Evolutionary conservation across 2,113 vertebrate species (phyloP).

Genomic region (Takifugu flavidus): DNA sequence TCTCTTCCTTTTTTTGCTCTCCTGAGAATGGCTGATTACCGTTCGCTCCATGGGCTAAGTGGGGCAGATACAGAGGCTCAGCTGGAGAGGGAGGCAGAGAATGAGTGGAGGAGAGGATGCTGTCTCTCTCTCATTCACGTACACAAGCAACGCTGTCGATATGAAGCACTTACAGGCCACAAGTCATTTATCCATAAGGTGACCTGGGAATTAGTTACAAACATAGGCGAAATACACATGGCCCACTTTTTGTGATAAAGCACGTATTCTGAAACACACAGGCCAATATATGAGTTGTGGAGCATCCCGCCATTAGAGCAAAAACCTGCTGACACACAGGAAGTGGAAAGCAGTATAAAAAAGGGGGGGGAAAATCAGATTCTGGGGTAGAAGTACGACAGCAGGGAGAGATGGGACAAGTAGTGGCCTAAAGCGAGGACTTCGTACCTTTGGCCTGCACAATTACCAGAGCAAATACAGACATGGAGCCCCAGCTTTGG

Average conservation of each 20-base stretch:
- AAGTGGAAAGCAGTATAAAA: conserved; percentile 13
- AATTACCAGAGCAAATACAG: conserved; percentile 12
- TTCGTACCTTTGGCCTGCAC: too few relatives aligned
- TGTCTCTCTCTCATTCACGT: conserved; percentile 39
- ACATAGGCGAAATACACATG: conserved; percentile 8
- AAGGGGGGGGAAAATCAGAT: conserved; percentile 6
- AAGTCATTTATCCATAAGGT: conserved; percentile 24
- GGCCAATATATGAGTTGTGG: neutral
- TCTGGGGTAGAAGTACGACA: conserved; percentile 6
- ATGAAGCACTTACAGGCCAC: conserved; percentile 6
- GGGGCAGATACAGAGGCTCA: conserved; percentile 71
- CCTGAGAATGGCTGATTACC: conserved; percentile 73
- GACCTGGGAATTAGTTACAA: neutral
- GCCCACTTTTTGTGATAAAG: neutral
- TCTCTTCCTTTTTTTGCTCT: conserved; percentile 52
- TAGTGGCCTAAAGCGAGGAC: too few relatives aligned
- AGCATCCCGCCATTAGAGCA: conserved; percentile 8
- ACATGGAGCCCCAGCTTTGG: conserved; percentile 9
- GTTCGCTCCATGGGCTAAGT: conserved; percentile 75
- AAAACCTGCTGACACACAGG: conserved; percentile 10
- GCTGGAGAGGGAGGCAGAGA: conserved; percentile 52
- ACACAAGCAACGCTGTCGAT: conserved; percentile 16
- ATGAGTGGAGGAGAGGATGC: conserved; percentile 44
- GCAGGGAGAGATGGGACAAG: too few relatives aligned
- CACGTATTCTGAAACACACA: neutral